These are phyloP conservation scores for Staurois parvus DNA, from an alignment of 2,797 vertebrate species.

Conservation along the genomic window DNA sequence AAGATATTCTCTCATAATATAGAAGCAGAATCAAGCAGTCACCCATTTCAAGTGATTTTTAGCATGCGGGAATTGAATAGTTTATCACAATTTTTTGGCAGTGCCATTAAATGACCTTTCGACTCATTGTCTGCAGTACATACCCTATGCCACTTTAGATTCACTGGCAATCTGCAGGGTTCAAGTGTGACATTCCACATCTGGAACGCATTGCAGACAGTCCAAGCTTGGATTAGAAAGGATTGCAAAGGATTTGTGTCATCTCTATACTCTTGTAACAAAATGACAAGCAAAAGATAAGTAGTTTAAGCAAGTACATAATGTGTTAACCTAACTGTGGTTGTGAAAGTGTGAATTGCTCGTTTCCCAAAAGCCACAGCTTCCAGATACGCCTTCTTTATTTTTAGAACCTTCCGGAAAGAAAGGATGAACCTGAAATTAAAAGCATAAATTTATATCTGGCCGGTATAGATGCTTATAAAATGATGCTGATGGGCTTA, in stretches of 20 bases:
- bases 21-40: too few relatives aligned
- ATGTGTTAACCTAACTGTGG: neutral
- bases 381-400: too few relatives aligned
- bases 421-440: too few relatives aligned
- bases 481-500: too few relatives aligned
- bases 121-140: neutral
- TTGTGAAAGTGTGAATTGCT: too few relatives aligned
- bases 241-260: conserved; percentile 47
- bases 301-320: neutral
- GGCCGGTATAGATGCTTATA: too few relatives aligned
- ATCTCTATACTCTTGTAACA: conserved; percentile 24
- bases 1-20: too few relatives aligned
- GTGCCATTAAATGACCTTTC: neutral
- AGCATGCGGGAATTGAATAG: too few relatives aligned
- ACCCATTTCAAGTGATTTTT: too few relatives aligned
- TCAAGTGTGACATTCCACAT: conserved; percentile 21
- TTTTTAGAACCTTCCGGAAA: too few relatives aligned
- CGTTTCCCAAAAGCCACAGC: too few relatives aligned
- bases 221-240: conserved; percentile 16
- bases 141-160: neutral
- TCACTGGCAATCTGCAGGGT: neutral
- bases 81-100: neutral
- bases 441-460: too few relatives aligned
- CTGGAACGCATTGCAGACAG: conserved; percentile 32
- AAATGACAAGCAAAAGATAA: conserved; percentile 35